Evolutionary conservation across 2,113 vertebrate genomes (phyloP), one percentile per base, ranked within the genome.

Genomic region (Bos javanicus): DNA sequence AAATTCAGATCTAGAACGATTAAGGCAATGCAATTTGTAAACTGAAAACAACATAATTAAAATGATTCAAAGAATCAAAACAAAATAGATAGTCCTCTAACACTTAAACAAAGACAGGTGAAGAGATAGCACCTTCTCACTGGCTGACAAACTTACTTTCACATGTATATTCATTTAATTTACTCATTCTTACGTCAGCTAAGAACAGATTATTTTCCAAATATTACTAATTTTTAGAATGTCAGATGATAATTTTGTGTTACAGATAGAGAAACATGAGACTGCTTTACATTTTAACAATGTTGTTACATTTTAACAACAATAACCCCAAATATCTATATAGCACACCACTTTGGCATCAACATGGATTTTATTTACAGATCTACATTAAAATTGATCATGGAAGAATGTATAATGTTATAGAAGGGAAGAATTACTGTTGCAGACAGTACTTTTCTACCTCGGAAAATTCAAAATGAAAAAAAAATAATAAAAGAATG

Each of bases 1-100:
- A 93, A 97, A 87, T 96, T 95, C 59, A 85, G 67, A 85, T 88
- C 82, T 91, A 30, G 33, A 71, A 93, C 39, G 33, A 60, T 76
- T 94, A 86, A 62, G 86, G 23, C 9, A 56, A 36, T 86, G 1
- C 3, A 93, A 59, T 43, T 71, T 96, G 46, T 96, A 94, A 91
- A 74, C 54, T 60, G 59, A 82, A 93, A 96, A 90, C 76, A 43
- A 57, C 43, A 43, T 71, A 91, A 95, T 71, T 90, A 87, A 97
- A 96, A 81, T 64, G 6, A 90, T 50, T 90, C 23, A 96, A 87
- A 90, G 54, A 95, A 83, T 64, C 23, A 76, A 94, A 95, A 82
- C 50, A 90, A 83, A 89, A 43, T 23, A 84, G 48, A 89, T 21
- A 87, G 52, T 52, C 25, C 19, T 82, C 12, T 91, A 95, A 95